Conservation (phyloP, 2,797 vertebrate species). For the Rhinogobio ventralis region DNA sequence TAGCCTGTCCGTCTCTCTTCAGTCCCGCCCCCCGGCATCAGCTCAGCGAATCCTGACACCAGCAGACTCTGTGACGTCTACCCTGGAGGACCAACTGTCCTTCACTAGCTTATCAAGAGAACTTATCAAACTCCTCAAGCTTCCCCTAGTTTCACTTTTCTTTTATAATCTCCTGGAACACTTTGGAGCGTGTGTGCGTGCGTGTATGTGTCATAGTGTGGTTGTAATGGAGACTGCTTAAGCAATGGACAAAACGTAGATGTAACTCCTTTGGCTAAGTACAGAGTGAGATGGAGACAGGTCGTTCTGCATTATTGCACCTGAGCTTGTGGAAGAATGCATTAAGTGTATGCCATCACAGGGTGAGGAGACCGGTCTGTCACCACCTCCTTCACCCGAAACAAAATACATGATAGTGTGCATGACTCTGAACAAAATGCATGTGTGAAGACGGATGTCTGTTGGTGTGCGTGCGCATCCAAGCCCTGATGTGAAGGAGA, state of each 20-base stretch:
- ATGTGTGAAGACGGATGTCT: conserved; percentile 42
- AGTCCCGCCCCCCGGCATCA: conserved; percentile 67
- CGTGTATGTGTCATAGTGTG: conserved; percentile 40
- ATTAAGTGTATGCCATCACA: conserved; percentile 32
- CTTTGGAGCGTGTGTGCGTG: conserved; percentile 24
- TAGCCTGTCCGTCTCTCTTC: conserved; percentile 64
- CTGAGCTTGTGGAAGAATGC: conserved; percentile 37
- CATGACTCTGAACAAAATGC: conserved; percentile 57
- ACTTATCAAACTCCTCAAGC: conserved; percentile 65
- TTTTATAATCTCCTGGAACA: conserved; percentile 58
- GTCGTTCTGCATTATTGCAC: background rate
- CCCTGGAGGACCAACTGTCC: conserved; percentile 64
- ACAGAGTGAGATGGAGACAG: background rate
- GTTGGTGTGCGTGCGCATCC: conserved; percentile 45
- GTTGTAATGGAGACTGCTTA: background rate
- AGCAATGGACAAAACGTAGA: conserved; percentile 1
- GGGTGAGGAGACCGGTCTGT: background rate
- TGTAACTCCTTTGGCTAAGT: conserved; percentile 20
- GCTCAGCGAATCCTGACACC: conserved; percentile 66
- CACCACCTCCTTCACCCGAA: background rate
- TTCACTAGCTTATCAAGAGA: conserved; percentile 75
- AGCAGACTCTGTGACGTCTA: conserved; percentile 65
- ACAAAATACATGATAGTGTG: conserved; percentile 55
- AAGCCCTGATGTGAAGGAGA: conserved; percentile 84
- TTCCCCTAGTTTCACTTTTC: conserved; percentile 53